Evolutionary conservation across 2,888 invertebrate genomes (phyloP).

Genomic region (Elysia crispata): DNA sequence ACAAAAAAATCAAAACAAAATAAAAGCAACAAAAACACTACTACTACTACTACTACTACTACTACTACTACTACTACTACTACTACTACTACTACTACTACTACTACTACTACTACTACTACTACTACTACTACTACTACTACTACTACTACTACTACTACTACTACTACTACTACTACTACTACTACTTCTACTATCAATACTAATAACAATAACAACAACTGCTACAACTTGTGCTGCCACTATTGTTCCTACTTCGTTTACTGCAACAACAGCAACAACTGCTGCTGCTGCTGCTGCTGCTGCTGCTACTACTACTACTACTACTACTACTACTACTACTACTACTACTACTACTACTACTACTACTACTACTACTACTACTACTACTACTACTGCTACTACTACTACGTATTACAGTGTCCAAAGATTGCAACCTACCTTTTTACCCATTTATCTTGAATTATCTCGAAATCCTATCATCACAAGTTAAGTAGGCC

Average conservation of each 20-base stretch:
- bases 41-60: background rate
- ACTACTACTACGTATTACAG: conserved; percentile 2
- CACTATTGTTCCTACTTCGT: background rate
- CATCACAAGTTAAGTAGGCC: too few species aligned
- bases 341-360: conserved; percentile 1
- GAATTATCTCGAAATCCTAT: too few species aligned
- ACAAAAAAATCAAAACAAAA: too few species aligned
- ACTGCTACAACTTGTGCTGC: background rate
- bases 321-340: conserved; percentile 1
- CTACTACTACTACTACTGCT: background rate
- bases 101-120: background rate
- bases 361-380: conserved; percentile 6
- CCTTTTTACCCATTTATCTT: too few species aligned
- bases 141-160: conserved; percentile 3
- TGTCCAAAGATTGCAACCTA: too few species aligned
- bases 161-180: conserved; percentile 1
- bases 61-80: too few species aligned
- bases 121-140: conserved; percentile 3
- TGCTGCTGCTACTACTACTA: background rate
- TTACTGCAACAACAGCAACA: background rate
- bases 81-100: too few species aligned
- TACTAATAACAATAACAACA: background rate
- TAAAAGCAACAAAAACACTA: too few species aligned
- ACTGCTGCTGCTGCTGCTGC: background rate
- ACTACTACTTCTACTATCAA: background rate